Conservation (phyloP, 1,140 invertebrate species). For the Calosoma granatense region DNA sequence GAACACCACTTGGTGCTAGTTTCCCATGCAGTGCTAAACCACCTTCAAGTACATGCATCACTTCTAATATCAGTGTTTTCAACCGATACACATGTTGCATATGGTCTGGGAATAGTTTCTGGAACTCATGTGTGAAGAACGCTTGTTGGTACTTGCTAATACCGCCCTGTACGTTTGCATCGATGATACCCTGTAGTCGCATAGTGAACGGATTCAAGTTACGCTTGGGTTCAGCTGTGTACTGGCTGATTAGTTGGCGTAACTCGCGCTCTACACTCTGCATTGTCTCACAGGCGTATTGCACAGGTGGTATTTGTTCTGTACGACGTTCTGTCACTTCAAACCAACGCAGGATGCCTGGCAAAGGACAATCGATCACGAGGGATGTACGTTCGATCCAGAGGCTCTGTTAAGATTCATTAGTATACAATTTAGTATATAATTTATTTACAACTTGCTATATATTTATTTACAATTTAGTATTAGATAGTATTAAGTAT, state of each 20-base stretch:
- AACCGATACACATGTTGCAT: constrained; percentile 63
- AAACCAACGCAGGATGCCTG: constrained; percentile 91
- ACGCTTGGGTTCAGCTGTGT: constrained; percentile 62
- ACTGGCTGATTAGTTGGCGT: constrained; percentile 62
- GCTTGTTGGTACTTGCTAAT: constrained; percentile 90
- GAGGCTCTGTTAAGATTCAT: constrained; percentile 62
- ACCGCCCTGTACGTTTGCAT: constrained; percentile 93
- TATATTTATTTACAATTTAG: no score
- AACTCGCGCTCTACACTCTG: constrained; percentile 78
- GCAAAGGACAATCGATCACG: constrained; percentile 69
- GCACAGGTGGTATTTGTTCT: constrained; percentile 80
- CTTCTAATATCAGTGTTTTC: constrained; percentile 64
- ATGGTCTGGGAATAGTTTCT: constrained; percentile 56
- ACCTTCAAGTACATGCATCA: constrained; percentile 68
- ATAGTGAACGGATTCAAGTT: constrained; percentile 89
- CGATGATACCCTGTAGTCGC: constrained; percentile 85
- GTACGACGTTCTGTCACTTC: constrained; percentile 72
- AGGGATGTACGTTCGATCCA: constrained; percentile 94
- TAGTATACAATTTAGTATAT: constrained; percentile 8
- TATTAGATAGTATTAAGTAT: no score
- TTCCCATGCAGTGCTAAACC: constrained; percentile 72
- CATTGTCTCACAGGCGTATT: constrained; percentile 90
- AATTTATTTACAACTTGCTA: background rate
- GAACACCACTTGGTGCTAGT: constrained; percentile 69
- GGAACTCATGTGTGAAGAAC: constrained; percentile 77